Conservation (phyloP, 2,888 invertebrate genomes). For the Archaeoteleia sp. region DNA sequence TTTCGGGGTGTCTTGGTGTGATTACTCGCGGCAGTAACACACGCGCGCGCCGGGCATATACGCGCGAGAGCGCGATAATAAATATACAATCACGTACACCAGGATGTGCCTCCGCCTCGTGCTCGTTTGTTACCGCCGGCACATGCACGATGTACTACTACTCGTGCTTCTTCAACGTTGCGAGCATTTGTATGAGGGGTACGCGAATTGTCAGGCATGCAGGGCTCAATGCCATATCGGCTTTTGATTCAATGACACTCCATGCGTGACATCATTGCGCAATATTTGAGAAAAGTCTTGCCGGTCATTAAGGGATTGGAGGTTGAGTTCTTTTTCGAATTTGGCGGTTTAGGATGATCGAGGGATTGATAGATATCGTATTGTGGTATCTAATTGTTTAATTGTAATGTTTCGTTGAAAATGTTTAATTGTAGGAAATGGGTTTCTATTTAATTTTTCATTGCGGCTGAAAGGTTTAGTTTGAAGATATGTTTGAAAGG, state of each 20-base stretch:
- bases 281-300: too few species aligned
- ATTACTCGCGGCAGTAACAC: constrained; percentile 52
- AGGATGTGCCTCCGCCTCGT: constrained; percentile 45
- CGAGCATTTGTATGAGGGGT: constrained; percentile 43
- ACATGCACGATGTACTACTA: constrained; percentile 29
- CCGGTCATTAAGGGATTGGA: too few species aligned
- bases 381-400: too few species aligned
- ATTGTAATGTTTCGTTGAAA: too few species aligned
- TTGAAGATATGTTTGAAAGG: too few species aligned
- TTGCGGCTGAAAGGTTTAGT: too few species aligned
- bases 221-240: constrained; percentile 34
- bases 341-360: too few species aligned
- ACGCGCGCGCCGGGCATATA: constrained; percentile 30
- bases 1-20: constrained; percentile 56
- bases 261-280: constrained; percentile 4
- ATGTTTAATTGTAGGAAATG: too few species aligned
- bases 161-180: constrained; percentile 33
- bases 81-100: constrained; percentile 54
- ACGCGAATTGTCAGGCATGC: constrained; percentile 43
- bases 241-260: constrained; percentile 13
- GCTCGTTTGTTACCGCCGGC: constrained; percentile 55
- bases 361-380: too few species aligned
- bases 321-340: too few species aligned
- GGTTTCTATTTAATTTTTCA: too few species aligned
- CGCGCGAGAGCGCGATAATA: constrained; percentile 40